Base-by-base conservation (phyloP, 2,113 vertebrate genomes). In the Bufo bufo region DNA sequence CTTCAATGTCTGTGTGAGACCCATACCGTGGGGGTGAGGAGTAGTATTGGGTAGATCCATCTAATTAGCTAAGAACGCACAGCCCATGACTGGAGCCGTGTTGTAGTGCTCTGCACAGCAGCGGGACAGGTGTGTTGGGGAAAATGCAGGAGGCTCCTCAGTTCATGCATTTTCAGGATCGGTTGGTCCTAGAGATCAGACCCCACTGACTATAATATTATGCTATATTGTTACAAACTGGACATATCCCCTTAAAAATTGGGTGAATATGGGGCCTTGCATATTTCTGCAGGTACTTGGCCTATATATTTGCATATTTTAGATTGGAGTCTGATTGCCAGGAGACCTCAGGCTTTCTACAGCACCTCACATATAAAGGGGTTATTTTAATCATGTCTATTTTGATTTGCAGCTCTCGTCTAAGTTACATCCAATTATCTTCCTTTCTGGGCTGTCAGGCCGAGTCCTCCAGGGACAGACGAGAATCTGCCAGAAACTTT, bases 371-470 rank as follows among this genome's bases (percentile, higher is more conserved):
- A 13, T 74, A 45, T 17, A 74, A 43, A 59, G 77, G n/a, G 52
- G 52, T 59, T 80, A 80, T 59, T 80, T 80, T 80, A 80, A 43
- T 59, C 43, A 80, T 59, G 77, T 80, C 77, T 80, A 8, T 11
- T 80, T 58, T 80, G 77, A 80, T 80, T 74, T 80, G 77, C 54
- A 14, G 77, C 33, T 58, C 54, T 16, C 20, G 12, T 80, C 54
- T 43, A 11, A 23, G 56, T 54, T 16, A 58, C 33, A 43, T 59
- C 52, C 47, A 58, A 59, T 80, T 58, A 59, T 80, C 77, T 59
- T 10, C 77, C 2, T 58, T 43, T 58, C 77, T 43, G 54, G 23
- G 12, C 52, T 80, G 77, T 80, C 52, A 59, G 56, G 14, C 54
- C 59, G 43, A 7, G n/a, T 59, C 49, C 54, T 80, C 77, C 52